Percentiles rank a stretch among this genome's conserved stretches.
phyloP scores from a whole-genome alignment of 2,888 invertebrate genomes.

The Nezara viridula region DNA sequence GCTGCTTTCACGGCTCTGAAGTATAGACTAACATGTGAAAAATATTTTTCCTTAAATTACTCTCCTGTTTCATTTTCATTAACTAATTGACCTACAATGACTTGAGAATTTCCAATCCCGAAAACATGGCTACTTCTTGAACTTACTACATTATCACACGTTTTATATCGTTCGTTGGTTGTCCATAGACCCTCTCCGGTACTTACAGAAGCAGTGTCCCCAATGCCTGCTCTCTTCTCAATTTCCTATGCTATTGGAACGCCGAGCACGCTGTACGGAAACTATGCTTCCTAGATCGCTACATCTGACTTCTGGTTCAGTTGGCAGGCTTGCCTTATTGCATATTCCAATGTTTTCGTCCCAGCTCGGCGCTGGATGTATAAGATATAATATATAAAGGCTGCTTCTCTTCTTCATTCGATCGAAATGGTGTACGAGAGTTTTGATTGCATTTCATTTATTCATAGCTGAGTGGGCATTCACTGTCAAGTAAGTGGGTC shows the following conservation, averaged over 20 bases:
- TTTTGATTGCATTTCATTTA: background rate
- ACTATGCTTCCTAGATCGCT: conserved; percentile 33
- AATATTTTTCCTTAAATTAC: no score
- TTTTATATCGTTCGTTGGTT: no score
- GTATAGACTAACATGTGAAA: no score
- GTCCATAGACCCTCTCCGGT: background rate
- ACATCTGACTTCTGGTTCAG: conserved; percentile 26
- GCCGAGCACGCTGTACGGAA: conserved; percentile 22
- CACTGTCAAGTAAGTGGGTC: background rate
- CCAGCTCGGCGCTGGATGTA: background rate
- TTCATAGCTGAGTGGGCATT: background rate
- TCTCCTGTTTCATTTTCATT: no score
- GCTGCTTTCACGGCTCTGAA: no score
- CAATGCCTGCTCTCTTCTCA: background rate
- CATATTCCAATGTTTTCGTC: conserved; percentile 4
- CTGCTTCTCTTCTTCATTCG: background rate
- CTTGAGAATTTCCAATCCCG: no score
- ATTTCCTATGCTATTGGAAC: conserved; percentile 13
- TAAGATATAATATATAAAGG: conserved; percentile 3
- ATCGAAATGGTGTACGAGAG: background rate
- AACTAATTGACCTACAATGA: no score
- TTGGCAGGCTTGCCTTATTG: background rate
- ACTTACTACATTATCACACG: no score
- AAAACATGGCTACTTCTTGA: no score
- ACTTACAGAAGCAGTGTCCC: background rate